Conservation (phyloP, 2,888 invertebrate genomes). For the Mesochorus sp. region DNA sequence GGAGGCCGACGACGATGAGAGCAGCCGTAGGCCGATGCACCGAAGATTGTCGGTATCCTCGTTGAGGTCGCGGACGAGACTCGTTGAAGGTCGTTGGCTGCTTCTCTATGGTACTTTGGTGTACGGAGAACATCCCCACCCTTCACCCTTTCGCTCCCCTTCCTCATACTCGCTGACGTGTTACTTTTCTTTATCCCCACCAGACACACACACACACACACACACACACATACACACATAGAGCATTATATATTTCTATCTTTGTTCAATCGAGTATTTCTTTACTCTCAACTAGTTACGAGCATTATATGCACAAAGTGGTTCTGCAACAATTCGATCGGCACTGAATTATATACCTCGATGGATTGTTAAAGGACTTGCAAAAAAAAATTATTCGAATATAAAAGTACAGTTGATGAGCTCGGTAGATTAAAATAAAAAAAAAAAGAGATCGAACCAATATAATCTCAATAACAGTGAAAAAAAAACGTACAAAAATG, state of each 20-base stretch:
- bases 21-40: conserved; percentile 77
- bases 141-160: background rate
- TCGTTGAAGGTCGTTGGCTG: conserved; percentile 78
- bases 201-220: too few relatives aligned
- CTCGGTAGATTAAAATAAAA: background rate
- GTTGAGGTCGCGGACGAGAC: conserved; percentile 73
- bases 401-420: background rate
- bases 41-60: conserved; percentile 79
- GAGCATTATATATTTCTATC: conserved; percentile 28
- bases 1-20: conserved; percentile 52
- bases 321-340: conserved; percentile 36
- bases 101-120: conserved; percentile 61
- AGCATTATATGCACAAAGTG: background rate
- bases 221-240: too few relatives aligned
- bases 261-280: conserved; percentile 36
- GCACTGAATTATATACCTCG: conserved; percentile 38
- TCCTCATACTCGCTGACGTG: conserved; percentile 32
- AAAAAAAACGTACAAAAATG: too few relatives aligned
- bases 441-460: background rate
- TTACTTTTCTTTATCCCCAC: conserved; percentile 44
- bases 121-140: conserved; percentile 41
- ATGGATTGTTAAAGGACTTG: background rate
- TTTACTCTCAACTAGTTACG: conserved; percentile 40
- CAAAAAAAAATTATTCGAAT: background rate
- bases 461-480: too few relatives aligned